Evolutionary conservation across 2,888 invertebrate species (phyloP).

Genomic region (Mayetiola destructor): DNA sequence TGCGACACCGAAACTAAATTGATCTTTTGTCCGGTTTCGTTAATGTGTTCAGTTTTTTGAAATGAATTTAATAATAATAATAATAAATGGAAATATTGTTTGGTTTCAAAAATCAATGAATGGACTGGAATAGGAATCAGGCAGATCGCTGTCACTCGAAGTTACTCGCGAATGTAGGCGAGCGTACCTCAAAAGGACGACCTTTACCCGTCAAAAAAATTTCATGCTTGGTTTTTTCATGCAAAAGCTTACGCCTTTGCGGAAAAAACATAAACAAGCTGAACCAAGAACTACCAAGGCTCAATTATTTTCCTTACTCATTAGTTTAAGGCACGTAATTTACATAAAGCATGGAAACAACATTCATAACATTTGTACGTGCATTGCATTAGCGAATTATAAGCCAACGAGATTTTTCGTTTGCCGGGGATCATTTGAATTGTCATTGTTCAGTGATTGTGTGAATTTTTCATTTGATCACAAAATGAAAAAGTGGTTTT

Average conservation of each 20-base stretch:
- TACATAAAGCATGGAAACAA: background rate
- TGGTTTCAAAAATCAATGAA: background rate
- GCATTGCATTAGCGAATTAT: background rate
- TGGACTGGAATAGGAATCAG: background rate
- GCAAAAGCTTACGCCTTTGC: background rate
- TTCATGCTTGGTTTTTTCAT: background rate
- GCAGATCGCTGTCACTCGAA: constrained; percentile 14
- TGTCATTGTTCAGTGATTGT: background rate
- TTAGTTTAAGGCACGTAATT: constrained; percentile 17
- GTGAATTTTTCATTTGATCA: background rate
- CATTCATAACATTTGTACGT: background rate
- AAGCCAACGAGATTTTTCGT: background rate
- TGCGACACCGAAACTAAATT: background rate
- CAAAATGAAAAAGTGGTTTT: background rate
- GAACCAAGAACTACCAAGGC: constrained; percentile 16
- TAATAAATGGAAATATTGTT: background rate
- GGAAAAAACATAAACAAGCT: background rate
- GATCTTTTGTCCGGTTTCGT: constrained; percentile 1
- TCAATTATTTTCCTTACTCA: constrained; percentile 17
- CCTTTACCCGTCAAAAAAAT: constrained; percentile 14
- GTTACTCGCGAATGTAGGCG: constrained; percentile 3
- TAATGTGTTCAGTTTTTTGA: too few species aligned
- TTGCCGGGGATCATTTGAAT: background rate
- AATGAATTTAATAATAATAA: too few species aligned
- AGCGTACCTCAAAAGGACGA: constrained; percentile 8